Evolutionary conservation across 1,140 invertebrate species (phyloP).

Genomic region (Eubasilissa regina): DNA sequence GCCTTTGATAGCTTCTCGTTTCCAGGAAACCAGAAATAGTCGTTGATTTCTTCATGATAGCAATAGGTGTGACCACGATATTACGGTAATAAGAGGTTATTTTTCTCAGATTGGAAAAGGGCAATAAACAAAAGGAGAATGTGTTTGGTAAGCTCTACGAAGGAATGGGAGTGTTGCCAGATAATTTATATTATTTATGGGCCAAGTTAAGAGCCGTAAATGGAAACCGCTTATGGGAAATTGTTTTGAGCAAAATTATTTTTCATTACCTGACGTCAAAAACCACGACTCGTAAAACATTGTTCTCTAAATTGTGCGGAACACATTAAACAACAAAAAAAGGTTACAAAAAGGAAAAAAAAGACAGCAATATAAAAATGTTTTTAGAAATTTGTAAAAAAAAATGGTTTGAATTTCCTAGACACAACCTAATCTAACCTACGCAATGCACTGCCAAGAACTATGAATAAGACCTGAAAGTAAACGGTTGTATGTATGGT

Average conservation of each 20-base stretch:
- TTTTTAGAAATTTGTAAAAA: too few species aligned
- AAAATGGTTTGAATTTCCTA: too few species aligned
- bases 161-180: neutral
- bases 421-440: too few species aligned
- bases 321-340: too few species aligned
- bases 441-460: too few species aligned
- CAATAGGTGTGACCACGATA: neutral
- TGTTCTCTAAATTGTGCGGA: too few species aligned
- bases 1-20: too few species aligned
- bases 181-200: neutral
- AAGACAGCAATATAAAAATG: too few species aligned
- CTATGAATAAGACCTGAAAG: too few species aligned
- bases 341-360: too few species aligned
- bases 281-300: too few species aligned
- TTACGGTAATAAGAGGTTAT: neutral
- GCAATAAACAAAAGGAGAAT: constrained; percentile 3
- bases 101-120: constrained; percentile 15
- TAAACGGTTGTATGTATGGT: too few species aligned
- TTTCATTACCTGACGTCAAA: constrained; percentile 4
- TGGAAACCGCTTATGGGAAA: constrained; percentile 5
- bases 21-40: neutral
- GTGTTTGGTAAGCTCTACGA: constrained; percentile 1
- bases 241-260: neutral
- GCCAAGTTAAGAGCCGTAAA: neutral
- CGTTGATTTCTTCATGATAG: neutral